phyloP scores from a whole-genome alignment of 2,113 vertebrate species.

The Ophiodon elongatus region DNA sequence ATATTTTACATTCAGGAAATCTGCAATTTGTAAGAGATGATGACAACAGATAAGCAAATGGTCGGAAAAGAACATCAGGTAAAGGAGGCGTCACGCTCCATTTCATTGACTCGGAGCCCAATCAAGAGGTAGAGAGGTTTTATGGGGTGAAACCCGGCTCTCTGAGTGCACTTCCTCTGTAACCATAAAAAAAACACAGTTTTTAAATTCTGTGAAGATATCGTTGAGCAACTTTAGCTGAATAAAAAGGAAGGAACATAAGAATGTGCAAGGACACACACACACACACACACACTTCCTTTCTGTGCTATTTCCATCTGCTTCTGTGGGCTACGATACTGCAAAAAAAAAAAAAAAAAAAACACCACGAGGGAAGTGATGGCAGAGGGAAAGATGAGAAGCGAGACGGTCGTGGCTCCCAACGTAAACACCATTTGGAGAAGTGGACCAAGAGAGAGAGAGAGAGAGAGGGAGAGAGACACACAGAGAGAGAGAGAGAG shows the following conservation, averaged over 20 bases:
- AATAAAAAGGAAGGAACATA: slow-evolving; percentile 65
- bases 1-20: not conserved
- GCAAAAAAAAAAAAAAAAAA: slow-evolving; percentile 71
- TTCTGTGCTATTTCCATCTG: slow-evolving; percentile 82
- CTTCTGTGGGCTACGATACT: slow-evolving; percentile 82
- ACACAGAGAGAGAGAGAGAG: too few species aligned
- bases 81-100: not conserved
- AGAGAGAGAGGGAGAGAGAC: not conserved
- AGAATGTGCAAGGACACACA: slow-evolving; percentile 54
- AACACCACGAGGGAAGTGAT: slow-evolving; percentile 25
- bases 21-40: not conserved
- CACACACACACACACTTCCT: slow-evolving; percentile 67
- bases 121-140: slow-evolving; percentile 12
- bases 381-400: slow-evolving; percentile 47
- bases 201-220: slow-evolving; percentile 61
- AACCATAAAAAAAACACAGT: slow-evolving; percentile 55
- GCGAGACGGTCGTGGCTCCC: slow-evolving; percentile 3
- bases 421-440: slow-evolving; percentile 58
- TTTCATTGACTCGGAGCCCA: slow-evolving; percentile 19
- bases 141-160: not conserved
- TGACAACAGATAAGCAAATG: not conserved
- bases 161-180: slow-evolving; percentile 34
- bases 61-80: not conserved
- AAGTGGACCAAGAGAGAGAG: slow-evolving; percentile 12
- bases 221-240: slow-evolving; percentile 61